phyloP scores from a whole-genome alignment of 1,140 invertebrate species.

The Choristoneura fumiferana region DNA sequence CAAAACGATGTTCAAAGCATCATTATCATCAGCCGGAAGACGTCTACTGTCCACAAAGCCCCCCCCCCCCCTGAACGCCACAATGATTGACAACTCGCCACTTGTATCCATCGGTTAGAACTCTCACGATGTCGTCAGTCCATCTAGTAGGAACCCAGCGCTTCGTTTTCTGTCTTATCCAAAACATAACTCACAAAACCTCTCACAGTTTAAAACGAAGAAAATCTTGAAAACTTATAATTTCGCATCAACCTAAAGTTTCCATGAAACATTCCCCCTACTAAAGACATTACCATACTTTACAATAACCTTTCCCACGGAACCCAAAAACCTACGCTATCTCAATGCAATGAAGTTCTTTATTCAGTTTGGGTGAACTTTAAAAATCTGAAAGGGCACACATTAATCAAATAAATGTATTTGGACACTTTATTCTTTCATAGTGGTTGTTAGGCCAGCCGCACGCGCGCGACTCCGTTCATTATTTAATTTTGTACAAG shows the following conservation, averaged over 20 bases:
- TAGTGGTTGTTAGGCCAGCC: background rate
- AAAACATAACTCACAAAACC: too few relatives aligned
- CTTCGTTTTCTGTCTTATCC: too few relatives aligned
- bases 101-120: too few relatives aligned
- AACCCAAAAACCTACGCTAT: background rate
- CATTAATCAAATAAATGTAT: constrained; percentile 14
- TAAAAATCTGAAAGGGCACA: constrained; percentile 7
- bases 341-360: background rate
- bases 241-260: constrained; percentile 1
- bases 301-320: background rate
- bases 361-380: background rate
- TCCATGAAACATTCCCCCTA: constrained; percentile 1
- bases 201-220: background rate
- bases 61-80: too few relatives aligned
- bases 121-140: too few relatives aligned
- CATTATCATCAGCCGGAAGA: too few relatives aligned
- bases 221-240: constrained; percentile 3
- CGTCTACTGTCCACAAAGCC: too few relatives aligned
- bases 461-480: background rate
- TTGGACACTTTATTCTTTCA: constrained; percentile 11
- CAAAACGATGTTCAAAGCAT: too few relatives aligned
- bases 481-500: background rate
- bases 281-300: constrained; percentile 12
- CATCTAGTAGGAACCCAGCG: too few relatives aligned
- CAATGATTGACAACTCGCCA: too few relatives aligned